Percentiles rank a stretch among this genome's conserved stretches.
These are phyloP conservation scores for Actias luna DNA, from an alignment of 2,888 invertebrate genomes.

Conservation along the genomic window DNA sequence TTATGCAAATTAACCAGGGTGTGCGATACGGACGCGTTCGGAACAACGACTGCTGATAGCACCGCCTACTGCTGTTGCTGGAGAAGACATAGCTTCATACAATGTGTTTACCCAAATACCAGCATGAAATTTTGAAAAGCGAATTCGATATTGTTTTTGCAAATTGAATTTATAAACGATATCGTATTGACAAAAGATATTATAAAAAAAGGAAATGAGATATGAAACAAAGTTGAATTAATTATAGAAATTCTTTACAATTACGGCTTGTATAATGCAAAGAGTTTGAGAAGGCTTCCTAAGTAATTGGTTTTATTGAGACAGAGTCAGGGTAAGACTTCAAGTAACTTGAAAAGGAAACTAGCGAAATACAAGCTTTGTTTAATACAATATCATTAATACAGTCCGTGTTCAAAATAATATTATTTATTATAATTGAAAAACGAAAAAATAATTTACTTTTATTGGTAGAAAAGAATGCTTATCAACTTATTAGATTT, in stretches of 20 bases:
- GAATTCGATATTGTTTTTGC: too few relatives aligned
- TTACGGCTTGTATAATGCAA: not conserved
- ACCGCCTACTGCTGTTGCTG: constrained; percentile 10
- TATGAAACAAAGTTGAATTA: not conserved
- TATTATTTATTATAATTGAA: not conserved
- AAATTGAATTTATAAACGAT: too few relatives aligned
- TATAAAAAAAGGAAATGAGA: not conserved
- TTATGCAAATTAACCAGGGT: constrained; percentile 66
- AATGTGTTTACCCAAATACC: not conserved
- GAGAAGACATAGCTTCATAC: not conserved
- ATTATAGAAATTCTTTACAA: not conserved
- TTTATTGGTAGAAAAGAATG: too few relatives aligned
- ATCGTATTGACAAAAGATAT: not conserved
- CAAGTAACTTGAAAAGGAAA: not conserved
- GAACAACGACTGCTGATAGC: constrained; percentile 26
- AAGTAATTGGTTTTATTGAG: not conserved
- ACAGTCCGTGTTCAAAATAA: not conserved
- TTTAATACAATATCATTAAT: not conserved
- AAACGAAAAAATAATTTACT: too few relatives aligned
- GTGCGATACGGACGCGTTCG: constrained; percentile 38
- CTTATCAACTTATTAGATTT: too few relatives aligned
- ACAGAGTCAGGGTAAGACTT: not conserved
- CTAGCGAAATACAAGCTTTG: not conserved
- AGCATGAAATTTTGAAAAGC: not conserved
- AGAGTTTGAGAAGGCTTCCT: not conserved